These are phyloP conservation scores for Pomatostomus ruficeps DNA, from an alignment of 2,113 vertebrate species.

Conservation along the genomic window DNA sequence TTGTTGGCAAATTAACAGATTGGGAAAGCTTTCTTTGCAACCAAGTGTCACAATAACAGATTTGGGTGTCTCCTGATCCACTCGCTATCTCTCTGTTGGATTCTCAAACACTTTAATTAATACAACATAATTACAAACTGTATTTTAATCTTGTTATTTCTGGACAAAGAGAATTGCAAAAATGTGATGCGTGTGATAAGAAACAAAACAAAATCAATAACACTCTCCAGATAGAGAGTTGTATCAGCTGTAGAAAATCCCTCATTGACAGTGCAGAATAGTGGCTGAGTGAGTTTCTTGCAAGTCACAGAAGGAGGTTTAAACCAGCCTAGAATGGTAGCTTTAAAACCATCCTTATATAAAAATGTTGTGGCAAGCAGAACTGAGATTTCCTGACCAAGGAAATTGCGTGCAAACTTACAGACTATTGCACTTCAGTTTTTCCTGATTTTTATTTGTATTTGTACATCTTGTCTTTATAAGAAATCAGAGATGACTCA, in stretches of 20 bases:
- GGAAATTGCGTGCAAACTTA: background rate
- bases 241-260: background rate
- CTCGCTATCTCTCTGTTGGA: background rate
- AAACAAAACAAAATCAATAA: background rate
- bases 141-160: slow-evolving; percentile 29
- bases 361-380: background rate
- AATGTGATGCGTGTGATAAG: background rate
- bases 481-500: background rate
- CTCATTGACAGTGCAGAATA: background rate
- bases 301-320: background rate
- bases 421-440: background rate
- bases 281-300: background rate
- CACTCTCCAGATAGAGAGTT: background rate
- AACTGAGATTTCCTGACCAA: slow-evolving; percentile 2
- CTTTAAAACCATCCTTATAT: background rate
- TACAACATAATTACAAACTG: background rate
- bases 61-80: slow-evolving; percentile 8
- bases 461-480: background rate
- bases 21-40: background rate
- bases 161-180: slow-evolving; percentile 12
- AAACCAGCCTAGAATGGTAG: background rate
- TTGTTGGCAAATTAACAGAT: slow-evolving; percentile 8
- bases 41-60: background rate
- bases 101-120: background rate
- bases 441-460: slow-evolving; percentile 5